phyloP scores from a whole-genome alignment of 2,888 invertebrate genomes.

The Athalia rosae region DNA sequence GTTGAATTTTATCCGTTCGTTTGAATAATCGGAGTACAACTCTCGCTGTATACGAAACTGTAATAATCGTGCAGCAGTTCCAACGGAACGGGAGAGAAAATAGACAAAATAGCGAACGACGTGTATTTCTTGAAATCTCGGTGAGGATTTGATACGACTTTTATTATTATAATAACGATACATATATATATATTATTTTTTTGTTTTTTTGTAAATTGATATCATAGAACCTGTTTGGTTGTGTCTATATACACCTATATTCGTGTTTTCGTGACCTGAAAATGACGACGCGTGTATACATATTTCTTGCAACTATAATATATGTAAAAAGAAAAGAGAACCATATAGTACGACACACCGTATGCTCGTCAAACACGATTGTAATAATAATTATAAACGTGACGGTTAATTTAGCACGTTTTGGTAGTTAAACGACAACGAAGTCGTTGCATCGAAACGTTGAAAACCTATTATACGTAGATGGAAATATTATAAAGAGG shows the following conservation, averaged over 20 bases:
- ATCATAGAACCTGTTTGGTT: background rate
- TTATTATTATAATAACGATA: no score
- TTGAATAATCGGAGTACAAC: constrained; percentile 22
- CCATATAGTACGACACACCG: background rate
- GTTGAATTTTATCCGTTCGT: constrained; percentile 8
- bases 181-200: no score
- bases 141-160: no score
- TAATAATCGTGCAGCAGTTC: background rate
- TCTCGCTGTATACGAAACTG: background rate
- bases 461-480: no score
- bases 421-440: background rate
- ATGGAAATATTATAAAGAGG: no score
- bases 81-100: background rate
- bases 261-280: constrained; percentile 32
- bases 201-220: background rate
- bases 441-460: no score
- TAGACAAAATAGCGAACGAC: no score
- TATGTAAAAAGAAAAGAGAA: background rate
- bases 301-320: background rate
- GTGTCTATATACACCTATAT: background rate
- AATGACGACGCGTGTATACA: constrained; percentile 9
- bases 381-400: constrained; percentile 13
- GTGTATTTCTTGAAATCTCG: no score
- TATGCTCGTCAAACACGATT: constrained; percentile 19
- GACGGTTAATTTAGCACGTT: constrained; percentile 23